These are phyloP conservation scores for Caenorhabditis doughertyi DNA, from an alignment of 2,888 invertebrate species.

Conservation along the genomic window DNA sequence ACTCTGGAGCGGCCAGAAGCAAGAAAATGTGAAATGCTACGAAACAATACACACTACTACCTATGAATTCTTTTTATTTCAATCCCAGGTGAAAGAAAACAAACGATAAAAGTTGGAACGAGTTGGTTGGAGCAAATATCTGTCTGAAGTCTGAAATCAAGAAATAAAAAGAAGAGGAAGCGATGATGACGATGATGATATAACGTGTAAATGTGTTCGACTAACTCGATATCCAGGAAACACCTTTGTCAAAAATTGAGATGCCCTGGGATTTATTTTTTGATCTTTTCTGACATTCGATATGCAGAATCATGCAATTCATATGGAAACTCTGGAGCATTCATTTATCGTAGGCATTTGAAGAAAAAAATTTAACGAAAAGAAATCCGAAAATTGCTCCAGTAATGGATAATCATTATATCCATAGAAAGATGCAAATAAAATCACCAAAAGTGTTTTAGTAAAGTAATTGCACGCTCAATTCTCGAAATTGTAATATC, in stretches of 20 bases:
- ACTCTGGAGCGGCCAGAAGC: conserved; percentile 10
- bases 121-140: conserved; percentile 17
- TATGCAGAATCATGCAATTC: not conserved
- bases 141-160: conserved; percentile 33
- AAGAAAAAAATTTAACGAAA: too few relatives aligned
- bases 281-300: not conserved
- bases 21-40: not conserved
- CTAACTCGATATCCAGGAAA: conserved; percentile 25
- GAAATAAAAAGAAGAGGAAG: conserved; percentile 13
- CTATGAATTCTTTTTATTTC: conserved; percentile 42
- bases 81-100: conserved; percentile 45
- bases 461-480: too few relatives aligned
- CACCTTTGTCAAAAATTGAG: not conserved
- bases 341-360: too few relatives aligned
- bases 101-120: conserved; percentile 48
- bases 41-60: conserved; percentile 50
- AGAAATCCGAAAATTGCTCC: too few relatives aligned
- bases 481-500: too few relatives aligned
- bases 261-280: not conserved
- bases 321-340: too few relatives aligned
- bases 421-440: too few relatives aligned
- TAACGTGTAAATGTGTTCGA: conserved; percentile 37
- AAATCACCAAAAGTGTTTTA: too few relatives aligned
- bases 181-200: conserved; percentile 20
- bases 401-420: too few relatives aligned